Evolutionary conservation across 2,797 vertebrate genomes (phyloP).

Genomic region (Sebastes iracundus): DNA sequence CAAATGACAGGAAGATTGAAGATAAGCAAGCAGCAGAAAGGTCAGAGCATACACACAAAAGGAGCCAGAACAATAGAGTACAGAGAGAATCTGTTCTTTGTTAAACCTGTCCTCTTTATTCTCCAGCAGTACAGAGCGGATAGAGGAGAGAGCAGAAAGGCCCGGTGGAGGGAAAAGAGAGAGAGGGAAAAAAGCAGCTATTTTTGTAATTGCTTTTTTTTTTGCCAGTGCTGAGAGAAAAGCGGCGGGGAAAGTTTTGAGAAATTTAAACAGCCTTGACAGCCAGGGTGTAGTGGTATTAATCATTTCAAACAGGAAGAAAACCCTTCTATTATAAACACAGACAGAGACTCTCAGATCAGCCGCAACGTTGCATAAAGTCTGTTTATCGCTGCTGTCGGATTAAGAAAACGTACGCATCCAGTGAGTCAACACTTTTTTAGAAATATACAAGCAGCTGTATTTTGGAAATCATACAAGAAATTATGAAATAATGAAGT

Average conservation of each 20-base stretch:
- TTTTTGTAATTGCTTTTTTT: constrained; percentile 74
- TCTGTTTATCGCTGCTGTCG: constrained; percentile 63
- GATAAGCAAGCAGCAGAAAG: constrained; percentile 32
- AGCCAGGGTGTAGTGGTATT: constrained; percentile 77
- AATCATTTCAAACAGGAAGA: constrained; percentile 81
- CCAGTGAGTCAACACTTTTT: constrained; percentile 31
- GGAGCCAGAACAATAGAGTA: constrained; percentile 22
- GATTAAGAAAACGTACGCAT: constrained; percentile 33
- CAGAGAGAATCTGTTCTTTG: constrained; percentile 71
- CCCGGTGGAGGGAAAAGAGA: background rate
- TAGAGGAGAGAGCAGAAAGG: constrained; percentile 27
- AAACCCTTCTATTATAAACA: constrained; percentile 81
- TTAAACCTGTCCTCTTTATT: constrained; percentile 67
- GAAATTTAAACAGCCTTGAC: constrained; percentile 81
- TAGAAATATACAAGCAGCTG: constrained; percentile 4
- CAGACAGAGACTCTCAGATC: constrained; percentile 64
- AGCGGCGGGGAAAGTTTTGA: constrained; percentile 68
- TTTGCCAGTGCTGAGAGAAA: constrained; percentile 64
- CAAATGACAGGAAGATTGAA: constrained; percentile 42
- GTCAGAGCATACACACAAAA: constrained; percentile 23
- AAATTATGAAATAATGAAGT: background rate
- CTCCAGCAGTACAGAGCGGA: constrained; percentile 20
- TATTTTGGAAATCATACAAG: background rate
- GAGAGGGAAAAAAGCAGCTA: constrained; percentile 40
- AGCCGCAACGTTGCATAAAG: constrained; percentile 39